Percentiles rank a stretch among this genome's conserved stretches.
Conservation (phyloP, 2,888 invertebrate genomes). For the Noctua janthe region DNA sequence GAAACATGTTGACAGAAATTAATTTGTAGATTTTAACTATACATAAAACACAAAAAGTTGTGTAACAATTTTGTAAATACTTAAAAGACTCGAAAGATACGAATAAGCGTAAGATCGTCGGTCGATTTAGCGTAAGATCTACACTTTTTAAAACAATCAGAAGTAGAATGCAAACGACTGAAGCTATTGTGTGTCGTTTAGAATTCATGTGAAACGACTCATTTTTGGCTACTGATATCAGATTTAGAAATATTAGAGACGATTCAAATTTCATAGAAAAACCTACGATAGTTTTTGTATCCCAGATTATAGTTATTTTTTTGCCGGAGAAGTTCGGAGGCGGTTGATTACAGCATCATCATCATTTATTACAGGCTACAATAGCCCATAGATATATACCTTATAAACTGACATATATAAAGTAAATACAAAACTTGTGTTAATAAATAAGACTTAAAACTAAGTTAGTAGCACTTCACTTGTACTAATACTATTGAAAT, state of each 20-base stretch:
- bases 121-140: conserved; percentile 51
- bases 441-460: too few species aligned
- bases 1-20: conserved; percentile 22
- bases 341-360: background rate
- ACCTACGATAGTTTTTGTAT: too few species aligned
- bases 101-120: conserved; percentile 1
- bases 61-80: conserved; percentile 49
- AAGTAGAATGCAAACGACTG: conserved; percentile 78
- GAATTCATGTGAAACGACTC: conserved; percentile 18
- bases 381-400: too few species aligned
- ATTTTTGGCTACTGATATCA: conserved; percentile 27
- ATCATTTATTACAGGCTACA: too few species aligned
- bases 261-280: background rate
- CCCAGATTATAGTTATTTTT: background rate
- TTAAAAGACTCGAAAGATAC: conserved; percentile 45
- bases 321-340: background rate
- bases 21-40: conserved; percentile 36
- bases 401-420: too few species aligned
- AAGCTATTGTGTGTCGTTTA: conserved; percentile 68
- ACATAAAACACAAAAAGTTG: conserved; percentile 24
- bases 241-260: conserved; percentile 24
- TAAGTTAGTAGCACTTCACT: background rate
- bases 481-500: background rate
- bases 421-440: too few species aligned
- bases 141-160: conserved; percentile 71